Evolutionary conservation across 2,797 vertebrate genomes (phyloP).

Genomic region (Anabacerthia variegaticeps): DNA sequence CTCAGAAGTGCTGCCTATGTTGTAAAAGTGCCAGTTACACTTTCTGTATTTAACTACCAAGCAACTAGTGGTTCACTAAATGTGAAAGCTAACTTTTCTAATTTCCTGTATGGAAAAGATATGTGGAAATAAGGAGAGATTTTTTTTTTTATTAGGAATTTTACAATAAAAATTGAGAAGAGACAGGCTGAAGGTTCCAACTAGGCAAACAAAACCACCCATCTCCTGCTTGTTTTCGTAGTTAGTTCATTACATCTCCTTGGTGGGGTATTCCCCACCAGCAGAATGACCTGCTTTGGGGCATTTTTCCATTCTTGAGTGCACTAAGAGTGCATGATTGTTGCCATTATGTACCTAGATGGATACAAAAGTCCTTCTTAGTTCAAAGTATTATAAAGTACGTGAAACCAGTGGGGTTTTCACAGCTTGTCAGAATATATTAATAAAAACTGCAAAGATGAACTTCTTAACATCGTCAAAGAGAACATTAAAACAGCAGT

Average conservation of each 20-base stretch:
- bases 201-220: slow-evolving; percentile 46
- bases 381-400: slow-evolving; percentile 46
- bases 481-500: slow-evolving; percentile 39
- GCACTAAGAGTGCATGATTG: slow-evolving; percentile 73
- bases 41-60: slow-evolving; percentile 53
- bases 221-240: slow-evolving; percentile 68
- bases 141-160: background rate
- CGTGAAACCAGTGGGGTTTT: slow-evolving; percentile 35
- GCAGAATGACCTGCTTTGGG: slow-evolving; percentile 72
- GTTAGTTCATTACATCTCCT: slow-evolving; percentile 71
- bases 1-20: slow-evolving; percentile 39
- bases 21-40: background rate
- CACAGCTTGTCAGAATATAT: slow-evolving; percentile 55
- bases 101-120: slow-evolving; percentile 61
- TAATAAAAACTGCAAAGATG: slow-evolving; percentile 30
- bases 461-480: slow-evolving; percentile 10
- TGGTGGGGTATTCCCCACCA: slow-evolving; percentile 75
- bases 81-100: slow-evolving; percentile 12
- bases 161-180: slow-evolving; percentile 51
- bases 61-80: background rate
- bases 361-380: slow-evolving; percentile 76
- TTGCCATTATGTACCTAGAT: slow-evolving; percentile 76
- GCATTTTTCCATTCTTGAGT: slow-evolving; percentile 72
- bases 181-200: slow-evolving; percentile 63
- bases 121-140: slow-evolving; percentile 36